Evolutionary conservation across 2,888 invertebrate species (phyloP).

Genomic region (Luffia ferchaultella): DNA sequence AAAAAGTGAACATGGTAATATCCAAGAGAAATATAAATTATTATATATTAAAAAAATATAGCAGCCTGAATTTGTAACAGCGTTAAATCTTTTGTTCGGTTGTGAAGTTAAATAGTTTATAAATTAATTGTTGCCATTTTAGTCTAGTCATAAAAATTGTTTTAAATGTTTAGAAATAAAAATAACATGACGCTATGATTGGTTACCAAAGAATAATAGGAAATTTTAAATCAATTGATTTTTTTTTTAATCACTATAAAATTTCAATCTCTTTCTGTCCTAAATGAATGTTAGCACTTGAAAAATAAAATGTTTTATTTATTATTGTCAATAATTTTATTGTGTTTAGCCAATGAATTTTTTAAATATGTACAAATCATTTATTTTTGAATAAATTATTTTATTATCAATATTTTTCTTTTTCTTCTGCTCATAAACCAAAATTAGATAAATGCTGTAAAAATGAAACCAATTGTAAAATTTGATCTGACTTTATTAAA

Average conservation of each 20-base stretch:
- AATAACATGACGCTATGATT: slow-evolving; percentile 2
- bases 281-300: too few relatives aligned
- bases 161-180: slow-evolving; percentile 1
- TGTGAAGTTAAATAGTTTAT: background rate
- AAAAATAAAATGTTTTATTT: too few relatives aligned
- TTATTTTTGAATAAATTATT: slow-evolving; percentile 13
- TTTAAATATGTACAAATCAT: slow-evolving; percentile 12
- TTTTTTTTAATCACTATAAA: slow-evolving; percentile 3
- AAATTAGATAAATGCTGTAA: slow-evolving; percentile 10
- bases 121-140: slow-evolving; percentile 1
- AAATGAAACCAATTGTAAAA: background rate
- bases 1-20: too few relatives aligned
- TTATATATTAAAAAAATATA: too few relatives aligned
- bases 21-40: too few relatives aligned
- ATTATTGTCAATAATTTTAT: too few relatives aligned
- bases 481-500: slow-evolving; percentile 1
- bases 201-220: slow-evolving; percentile 1
- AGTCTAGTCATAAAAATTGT: background rate
- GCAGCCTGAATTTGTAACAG: background rate
- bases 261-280: too few relatives aligned
- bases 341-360: slow-evolving; percentile 12
- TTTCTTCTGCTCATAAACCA: slow-evolving; percentile 1
- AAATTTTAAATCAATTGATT: slow-evolving; percentile 2
- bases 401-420: slow-evolving; percentile 6
- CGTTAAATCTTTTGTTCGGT: background rate